Evolutionary conservation across 2,888 invertebrate species (phyloP).

Genomic region (Tenthredo livida): DNA sequence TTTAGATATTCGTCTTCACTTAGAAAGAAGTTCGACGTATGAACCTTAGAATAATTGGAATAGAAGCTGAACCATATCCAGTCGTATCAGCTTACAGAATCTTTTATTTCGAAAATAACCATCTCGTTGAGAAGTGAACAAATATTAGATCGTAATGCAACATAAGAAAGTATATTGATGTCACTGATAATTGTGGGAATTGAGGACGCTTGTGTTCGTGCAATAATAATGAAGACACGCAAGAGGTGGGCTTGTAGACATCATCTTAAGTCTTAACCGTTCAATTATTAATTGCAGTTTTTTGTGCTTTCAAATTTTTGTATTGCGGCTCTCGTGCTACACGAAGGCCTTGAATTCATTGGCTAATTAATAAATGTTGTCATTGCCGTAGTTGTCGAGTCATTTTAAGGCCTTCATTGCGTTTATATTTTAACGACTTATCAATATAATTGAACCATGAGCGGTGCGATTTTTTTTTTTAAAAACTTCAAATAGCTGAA

Average conservation of each 20-base stretch:
- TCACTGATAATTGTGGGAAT: neutral
- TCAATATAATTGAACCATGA: neutral
- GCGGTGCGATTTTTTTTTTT: neutral
- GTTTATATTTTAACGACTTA: slow-evolving; percentile 20
- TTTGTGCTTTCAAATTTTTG: slow-evolving; percentile 12
- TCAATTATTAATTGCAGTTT: neutral
- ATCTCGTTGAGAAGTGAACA: neutral
- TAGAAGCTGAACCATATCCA: neutral
- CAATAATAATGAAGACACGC: neutral
- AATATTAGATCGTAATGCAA: neutral
- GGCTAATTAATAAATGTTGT: slow-evolving; percentile 10
- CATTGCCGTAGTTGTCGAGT: slow-evolving; percentile 6
- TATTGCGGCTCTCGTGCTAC: neutral
- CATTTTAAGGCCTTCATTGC: neutral
- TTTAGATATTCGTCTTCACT: neutral
- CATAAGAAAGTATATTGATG: slow-evolving; percentile 8
- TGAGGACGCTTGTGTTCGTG: neutral
- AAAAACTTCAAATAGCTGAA: neutral
- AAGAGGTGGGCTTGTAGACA: neutral
- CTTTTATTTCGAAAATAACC: neutral
- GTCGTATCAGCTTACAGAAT: neutral
- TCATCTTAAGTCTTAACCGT: neutral
- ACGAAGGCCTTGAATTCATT: slow-evolving; percentile 37
- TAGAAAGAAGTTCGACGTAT: neutral
- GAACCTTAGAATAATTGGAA: too few species aligned